Conservation (phyloP, 2,797 vertebrate genomes). For the Mallotus villosus region DNA sequence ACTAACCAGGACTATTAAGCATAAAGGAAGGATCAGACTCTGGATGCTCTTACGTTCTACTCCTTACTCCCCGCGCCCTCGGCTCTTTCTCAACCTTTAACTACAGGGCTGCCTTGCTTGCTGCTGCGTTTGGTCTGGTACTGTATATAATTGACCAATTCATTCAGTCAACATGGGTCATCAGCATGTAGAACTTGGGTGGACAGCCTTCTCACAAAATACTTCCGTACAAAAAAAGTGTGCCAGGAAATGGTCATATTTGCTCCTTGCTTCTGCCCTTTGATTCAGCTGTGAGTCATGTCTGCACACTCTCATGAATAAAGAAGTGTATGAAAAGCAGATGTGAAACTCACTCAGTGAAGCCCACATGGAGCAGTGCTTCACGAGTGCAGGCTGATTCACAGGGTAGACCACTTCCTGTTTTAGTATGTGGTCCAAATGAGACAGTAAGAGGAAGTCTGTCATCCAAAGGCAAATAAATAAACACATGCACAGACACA, state of each 20-base stretch:
- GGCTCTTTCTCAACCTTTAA: too few relatives aligned
- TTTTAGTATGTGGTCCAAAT: constrained; percentile 7
- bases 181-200: neutral
- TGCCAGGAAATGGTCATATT: neutral
- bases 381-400: neutral
- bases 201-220: neutral
- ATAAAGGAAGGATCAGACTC: neutral
- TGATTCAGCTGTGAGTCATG: constrained; percentile 8
- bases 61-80: too few relatives aligned
- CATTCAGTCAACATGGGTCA: too few relatives aligned
- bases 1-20: neutral
- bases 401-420: constrained; percentile 6
- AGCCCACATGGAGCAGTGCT: neutral
- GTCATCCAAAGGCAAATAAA: neutral
- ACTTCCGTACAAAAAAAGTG: neutral
- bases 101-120: too few relatives aligned
- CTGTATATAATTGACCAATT: too few relatives aligned
- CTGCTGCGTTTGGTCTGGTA: too few relatives aligned
- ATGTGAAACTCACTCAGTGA: neutral
- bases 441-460: constrained; percentile 7
- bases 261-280: neutral
- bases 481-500: neutral
- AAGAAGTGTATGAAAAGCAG: neutral
- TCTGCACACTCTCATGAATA: constrained; percentile 7
- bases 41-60: too few relatives aligned